Conservation (phyloP, 2,113 vertebrate species). For the Neotragus moschatus region DNA sequence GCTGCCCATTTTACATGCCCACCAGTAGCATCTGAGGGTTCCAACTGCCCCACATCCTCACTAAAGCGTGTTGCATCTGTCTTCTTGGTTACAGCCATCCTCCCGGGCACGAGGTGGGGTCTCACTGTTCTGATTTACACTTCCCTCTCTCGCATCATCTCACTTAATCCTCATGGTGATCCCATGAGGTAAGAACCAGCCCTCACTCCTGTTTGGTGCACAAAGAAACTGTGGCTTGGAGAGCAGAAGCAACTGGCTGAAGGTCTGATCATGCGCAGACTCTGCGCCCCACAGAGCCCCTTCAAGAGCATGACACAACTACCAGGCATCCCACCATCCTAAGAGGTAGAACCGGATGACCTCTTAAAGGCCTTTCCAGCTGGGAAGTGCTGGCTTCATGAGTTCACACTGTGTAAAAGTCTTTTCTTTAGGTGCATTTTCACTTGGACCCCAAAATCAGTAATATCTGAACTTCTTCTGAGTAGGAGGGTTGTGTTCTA, state of each 20-base stretch:
- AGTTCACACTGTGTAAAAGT: neutral
- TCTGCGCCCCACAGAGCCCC: neutral
- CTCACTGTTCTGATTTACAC: neutral
- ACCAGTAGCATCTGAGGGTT: neutral
- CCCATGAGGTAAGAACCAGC: neutral
- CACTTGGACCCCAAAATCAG: neutral
- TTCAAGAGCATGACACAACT: neutral
- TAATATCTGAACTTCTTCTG: neutral
- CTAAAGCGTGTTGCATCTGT: neutral
- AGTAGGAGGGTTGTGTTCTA: neutral
- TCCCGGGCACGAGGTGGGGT: neutral
- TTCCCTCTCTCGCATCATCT: neutral
- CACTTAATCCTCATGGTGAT: neutral
- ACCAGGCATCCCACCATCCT: neutral
- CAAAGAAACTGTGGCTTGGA: neutral
- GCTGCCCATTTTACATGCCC: neutral
- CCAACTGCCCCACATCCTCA: neutral
- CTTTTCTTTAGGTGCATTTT: neutral
- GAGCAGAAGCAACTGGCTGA: neutral
- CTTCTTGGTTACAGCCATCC: neutral
- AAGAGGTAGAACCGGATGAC: fast-evolving
- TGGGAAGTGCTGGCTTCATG: neutral
- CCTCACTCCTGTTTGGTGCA: neutral
- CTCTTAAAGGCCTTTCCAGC: neutral
- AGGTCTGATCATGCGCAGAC: neutral